Conservation (phyloP, 2,113 vertebrate genomes). For the Pachyramphus minor region DNA sequence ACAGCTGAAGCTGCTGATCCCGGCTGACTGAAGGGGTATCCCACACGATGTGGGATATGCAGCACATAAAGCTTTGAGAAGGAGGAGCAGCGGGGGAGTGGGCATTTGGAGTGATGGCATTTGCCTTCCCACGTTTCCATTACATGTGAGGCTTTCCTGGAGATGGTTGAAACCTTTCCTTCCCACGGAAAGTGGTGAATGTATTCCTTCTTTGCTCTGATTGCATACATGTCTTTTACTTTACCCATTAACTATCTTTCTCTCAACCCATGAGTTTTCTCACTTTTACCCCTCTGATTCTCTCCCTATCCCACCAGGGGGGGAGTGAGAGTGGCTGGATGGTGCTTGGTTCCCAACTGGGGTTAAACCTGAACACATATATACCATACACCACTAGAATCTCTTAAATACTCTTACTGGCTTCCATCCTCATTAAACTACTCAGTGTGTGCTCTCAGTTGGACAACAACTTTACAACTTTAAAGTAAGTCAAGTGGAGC, state of each 20-base stretch:
- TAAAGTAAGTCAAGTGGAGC: background rate
- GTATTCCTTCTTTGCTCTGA: background rate
- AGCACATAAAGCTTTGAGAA: background rate
- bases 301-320: background rate
- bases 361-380: background rate
- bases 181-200: background rate
- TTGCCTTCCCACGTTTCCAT: background rate
- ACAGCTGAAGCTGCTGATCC: background rate
- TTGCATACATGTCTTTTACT: fast-evolving
- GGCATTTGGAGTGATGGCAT: fast-evolving
- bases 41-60: background rate
- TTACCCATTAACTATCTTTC: background rate
- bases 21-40: background rate
- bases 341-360: background rate
- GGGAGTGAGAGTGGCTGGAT: background rate
- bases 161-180: background rate
- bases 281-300: background rate
- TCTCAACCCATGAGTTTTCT: background rate
- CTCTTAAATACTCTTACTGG: background rate
- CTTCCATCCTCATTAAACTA: conserved; percentile 36
- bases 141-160: background rate
- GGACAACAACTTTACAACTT: conserved; percentile 6
- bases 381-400: background rate
- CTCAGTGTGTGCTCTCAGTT: conserved; percentile 24
- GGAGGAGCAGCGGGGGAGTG: background rate